phyloP scores from a whole-genome alignment of 2,797 vertebrate species.

The Halcyon smyrnensis region DNA sequence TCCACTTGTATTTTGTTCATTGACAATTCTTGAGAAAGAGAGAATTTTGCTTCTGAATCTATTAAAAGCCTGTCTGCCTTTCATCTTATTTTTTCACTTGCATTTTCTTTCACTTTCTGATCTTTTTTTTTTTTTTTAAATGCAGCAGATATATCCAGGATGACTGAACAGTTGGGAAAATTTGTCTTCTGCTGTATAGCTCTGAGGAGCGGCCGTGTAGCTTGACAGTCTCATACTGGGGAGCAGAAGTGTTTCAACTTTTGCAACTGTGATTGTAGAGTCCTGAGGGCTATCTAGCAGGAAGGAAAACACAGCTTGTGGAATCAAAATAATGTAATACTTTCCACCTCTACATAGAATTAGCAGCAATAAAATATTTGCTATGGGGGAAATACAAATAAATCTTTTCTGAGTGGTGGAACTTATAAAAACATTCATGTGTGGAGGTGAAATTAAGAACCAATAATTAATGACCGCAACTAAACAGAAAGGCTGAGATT shows the following conservation, averaged over 20 bases:
- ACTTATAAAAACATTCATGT: background rate
- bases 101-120: background rate
- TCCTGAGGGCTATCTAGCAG: background rate
- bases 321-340: background rate
- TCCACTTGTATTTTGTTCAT: background rate
- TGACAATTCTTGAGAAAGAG: background rate
- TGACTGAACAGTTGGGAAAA: background rate
- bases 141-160: background rate
- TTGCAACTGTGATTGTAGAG: background rate
- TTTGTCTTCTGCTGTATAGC: background rate
- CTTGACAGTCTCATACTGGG: background rate
- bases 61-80: background rate
- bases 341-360: background rate
- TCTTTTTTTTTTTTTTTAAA: background rate
- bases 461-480: background rate
- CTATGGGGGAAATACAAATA: background rate
- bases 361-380: background rate
- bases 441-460: background rate
- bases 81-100: background rate
- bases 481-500: background rate
- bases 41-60: background rate
- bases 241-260: background rate
- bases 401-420: background rate
- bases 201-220: background rate
- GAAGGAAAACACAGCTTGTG: background rate